A percentile compares a stretch with the other conserved stretches of the same genome.
phyloP scores from a whole-genome alignment of 2,797 vertebrate genomes.

The Dendrocincla tyrannina region DNA sequence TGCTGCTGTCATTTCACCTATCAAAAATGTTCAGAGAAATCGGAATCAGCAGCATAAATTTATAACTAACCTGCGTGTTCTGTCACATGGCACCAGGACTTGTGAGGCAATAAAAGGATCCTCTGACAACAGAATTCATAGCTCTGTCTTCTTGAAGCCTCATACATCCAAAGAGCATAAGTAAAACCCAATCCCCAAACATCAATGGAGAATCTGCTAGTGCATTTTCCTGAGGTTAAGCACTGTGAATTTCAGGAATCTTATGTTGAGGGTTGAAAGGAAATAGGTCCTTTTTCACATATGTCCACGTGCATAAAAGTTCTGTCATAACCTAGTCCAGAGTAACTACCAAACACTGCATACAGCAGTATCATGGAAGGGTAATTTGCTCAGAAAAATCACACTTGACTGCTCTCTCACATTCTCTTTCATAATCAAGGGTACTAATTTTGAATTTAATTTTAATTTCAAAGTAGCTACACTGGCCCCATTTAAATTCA shows the following conservation, averaged over 20 bases:
- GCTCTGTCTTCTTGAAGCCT: background rate
- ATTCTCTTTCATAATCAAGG: constrained; percentile 8
- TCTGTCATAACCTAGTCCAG: background rate
- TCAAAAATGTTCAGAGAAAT: background rate
- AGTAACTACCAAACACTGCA: background rate
- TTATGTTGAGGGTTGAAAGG: background rate
- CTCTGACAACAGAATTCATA: rapidly evolving
- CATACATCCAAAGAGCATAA: rapidly evolving
- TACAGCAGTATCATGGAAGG: background rate
- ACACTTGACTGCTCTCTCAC: background rate
- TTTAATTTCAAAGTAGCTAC: constrained; percentile 50
- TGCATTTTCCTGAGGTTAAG: background rate
- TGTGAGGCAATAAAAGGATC: background rate
- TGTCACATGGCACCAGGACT: background rate
- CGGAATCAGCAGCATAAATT: background rate
- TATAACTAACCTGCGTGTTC: background rate
- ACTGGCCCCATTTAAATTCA: constrained; percentile 30
- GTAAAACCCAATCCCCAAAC: background rate
- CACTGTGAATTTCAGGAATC: background rate
- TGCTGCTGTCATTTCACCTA: background rate
- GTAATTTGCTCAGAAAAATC: constrained; percentile 8
- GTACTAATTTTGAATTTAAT: constrained; percentile 46
- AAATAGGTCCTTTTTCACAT: background rate
- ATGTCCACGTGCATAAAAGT: background rate
- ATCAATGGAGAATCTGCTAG: background rate